Evolutionary conservation across 2,113 vertebrate genomes (phyloP), one percentile per base, ranked within the genome.

Genomic region (Perognathus longimembris): DNA sequence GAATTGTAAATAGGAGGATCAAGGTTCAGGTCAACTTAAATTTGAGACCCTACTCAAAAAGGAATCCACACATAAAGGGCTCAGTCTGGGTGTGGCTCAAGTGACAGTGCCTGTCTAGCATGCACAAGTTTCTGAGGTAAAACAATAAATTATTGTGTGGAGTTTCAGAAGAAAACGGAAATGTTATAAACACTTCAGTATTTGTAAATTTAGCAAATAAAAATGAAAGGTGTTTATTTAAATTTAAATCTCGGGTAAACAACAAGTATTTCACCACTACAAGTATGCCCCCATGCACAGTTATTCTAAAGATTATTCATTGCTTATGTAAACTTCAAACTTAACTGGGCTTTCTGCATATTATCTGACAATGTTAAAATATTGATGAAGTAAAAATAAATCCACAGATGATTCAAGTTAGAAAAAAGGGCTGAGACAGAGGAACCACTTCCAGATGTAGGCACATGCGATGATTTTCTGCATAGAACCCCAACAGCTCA

Each of bases 91-190:
- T 54, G 15, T 54, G 50, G 50, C 50, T 54, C 50, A 54, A 54
- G 2, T 54, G 50, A 18, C 14, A 15, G 14, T 54, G 14, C 17
- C 50, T 54, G 50, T 15, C 50, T 54, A 5, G 50, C 50, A 54
- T 54, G 50, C 50, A 54, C 50, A 54, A 54, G 50, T 12, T 15
- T 15, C 50, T 5, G 14, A 54, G 50, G 57, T 20, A 81, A 93
- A 77, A 87, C 38, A 78, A 78, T 57, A 89, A 79, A 71, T 93
- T 4, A 42, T 20, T 64, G 32, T 9, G 7, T n/a, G 66, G 11
- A 71, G n/a, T 78, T 91, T 95, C 24, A 84, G 38, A 94, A 73
- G 24, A 61, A 6, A 71, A 61, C 45, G 28, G 38, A 92, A 93
- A 80, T 90, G n/a, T 32, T 66, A 74, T 30, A 84, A 74, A 75